Conservation (phyloP, 1,140 invertebrate species). For the Amphibalanus amphitrite region DNA sequence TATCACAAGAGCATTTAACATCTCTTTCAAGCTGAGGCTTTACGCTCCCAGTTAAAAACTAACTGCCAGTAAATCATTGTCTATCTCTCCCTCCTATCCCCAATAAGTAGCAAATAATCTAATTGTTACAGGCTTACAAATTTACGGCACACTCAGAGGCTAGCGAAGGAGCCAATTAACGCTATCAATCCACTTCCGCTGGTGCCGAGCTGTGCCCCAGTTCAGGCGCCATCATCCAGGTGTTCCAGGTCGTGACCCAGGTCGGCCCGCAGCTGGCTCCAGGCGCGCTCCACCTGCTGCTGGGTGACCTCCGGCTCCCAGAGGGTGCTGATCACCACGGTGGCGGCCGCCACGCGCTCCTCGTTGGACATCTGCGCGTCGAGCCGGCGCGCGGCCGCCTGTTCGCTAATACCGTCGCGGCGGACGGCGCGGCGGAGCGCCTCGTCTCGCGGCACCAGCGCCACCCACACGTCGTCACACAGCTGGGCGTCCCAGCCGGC, state of each 20-base stretch:
- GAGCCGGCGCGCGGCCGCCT: slow-evolving; percentile 54
- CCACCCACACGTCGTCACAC: slow-evolving; percentile 84
- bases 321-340: slow-evolving; percentile 73
- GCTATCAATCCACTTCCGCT: too few relatives aligned
- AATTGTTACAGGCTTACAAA: too few relatives aligned
- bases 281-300: slow-evolving; percentile 59
- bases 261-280: slow-evolving; percentile 24
- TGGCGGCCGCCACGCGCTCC: slow-evolving; percentile 54
- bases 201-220: too few relatives aligned
- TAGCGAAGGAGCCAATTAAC: too few relatives aligned
- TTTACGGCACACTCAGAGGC: too few relatives aligned
- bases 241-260: neutral
- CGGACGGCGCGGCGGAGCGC: slow-evolving; percentile 57
- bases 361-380: slow-evolving; percentile 54
- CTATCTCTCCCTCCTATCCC: too few relatives aligned
- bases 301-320: slow-evolving; percentile 74
- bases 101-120: too few relatives aligned
- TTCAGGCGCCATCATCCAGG: too few relatives aligned
- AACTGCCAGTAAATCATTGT: too few relatives aligned
- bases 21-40: too few relatives aligned
- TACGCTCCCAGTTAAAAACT: too few relatives aligned
- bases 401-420: slow-evolving; percentile 52
- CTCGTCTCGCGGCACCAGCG: slow-evolving; percentile 64
- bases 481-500: slow-evolving; percentile 57
- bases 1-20: too few relatives aligned